Evolutionary conservation across 2,888 invertebrate genomes (phyloP).

Genomic region (Microctonus aethiopoides): DNA sequence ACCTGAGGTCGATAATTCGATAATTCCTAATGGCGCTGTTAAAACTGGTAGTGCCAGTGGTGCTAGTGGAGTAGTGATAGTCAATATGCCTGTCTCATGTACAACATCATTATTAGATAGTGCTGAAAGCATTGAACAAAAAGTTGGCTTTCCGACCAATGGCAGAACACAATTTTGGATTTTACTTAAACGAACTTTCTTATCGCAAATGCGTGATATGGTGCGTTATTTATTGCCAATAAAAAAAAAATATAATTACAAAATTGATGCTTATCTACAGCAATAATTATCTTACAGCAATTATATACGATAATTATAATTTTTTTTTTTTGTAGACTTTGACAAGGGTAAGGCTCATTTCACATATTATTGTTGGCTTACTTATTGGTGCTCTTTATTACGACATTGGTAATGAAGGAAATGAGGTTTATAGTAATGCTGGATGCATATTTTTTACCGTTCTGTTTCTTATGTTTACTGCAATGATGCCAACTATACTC

Average conservation of each 20-base stretch:
- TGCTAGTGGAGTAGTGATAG: constrained; percentile 53
- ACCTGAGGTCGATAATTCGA: constrained; percentile 49
- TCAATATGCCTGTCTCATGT: constrained; percentile 72
- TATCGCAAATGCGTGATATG: constrained; percentile 81
- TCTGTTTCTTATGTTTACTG: constrained; percentile 96
- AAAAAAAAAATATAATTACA: not conserved
- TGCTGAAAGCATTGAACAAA: constrained; percentile 78
- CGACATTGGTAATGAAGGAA: constrained; percentile 92
- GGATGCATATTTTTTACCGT: constrained; percentile 97
- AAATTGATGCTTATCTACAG: not conserved
- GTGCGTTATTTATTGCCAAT: constrained; percentile 46
- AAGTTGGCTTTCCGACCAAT: constrained; percentile 83
- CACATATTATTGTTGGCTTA: constrained; percentile 89
- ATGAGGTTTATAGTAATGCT: constrained; percentile 93
- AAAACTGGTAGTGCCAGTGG: constrained; percentile 53
- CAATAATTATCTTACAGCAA: not conserved
- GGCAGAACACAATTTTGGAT: constrained; percentile 89
- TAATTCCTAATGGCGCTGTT: constrained; percentile 65
- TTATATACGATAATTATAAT: not conserved
- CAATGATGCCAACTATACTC: constrained; percentile 98
- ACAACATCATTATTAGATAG: constrained; percentile 79
- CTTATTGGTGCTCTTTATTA: constrained; percentile 94
- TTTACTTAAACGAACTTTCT: constrained; percentile 84
- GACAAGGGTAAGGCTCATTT: constrained; percentile 87
- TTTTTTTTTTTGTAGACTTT: constrained; percentile 74